phyloP scores from a whole-genome alignment of 2,113 vertebrate species.

The Rhynchomys soricoides region DNA sequence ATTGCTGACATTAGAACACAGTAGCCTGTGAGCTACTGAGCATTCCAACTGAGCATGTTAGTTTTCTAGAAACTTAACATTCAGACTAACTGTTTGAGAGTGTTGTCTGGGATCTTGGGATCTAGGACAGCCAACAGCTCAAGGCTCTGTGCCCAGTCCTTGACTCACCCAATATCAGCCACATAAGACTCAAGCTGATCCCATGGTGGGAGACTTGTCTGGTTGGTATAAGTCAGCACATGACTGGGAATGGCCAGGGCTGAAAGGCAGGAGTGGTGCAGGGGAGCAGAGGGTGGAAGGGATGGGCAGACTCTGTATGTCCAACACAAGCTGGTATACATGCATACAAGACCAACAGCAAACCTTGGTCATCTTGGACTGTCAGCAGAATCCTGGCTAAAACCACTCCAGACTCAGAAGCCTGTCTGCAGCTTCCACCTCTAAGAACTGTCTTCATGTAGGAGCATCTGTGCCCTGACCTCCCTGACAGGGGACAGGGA shows the following conservation, averaged over 20 bases:
- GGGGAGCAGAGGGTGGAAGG: not conserved
- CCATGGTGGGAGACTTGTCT: not conserved
- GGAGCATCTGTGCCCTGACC: not conserved
- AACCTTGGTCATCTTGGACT: constrained; percentile 9
- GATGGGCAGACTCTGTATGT: not conserved
- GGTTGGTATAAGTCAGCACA: not conserved
- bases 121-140: not conserved
- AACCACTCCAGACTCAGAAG: constrained; percentile 40
- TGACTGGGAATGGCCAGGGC: not conserved
- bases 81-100: not conserved
- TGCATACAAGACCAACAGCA: not conserved
- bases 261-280: not conserved
- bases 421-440: not conserved
- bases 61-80: not conserved
- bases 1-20: not conserved
- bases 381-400: constrained; percentile 63
- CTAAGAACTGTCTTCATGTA: not conserved
- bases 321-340: not conserved
- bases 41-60: not conserved
- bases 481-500: not conserved
- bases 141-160: not conserved
- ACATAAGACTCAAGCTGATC: not conserved
- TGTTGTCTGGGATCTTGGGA: not conserved
- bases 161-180: not conserved
- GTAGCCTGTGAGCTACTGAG: not conserved